Base-by-base conservation (phyloP, 2,797 vertebrate species). In the Rhinophrynus dorsalis region DNA sequence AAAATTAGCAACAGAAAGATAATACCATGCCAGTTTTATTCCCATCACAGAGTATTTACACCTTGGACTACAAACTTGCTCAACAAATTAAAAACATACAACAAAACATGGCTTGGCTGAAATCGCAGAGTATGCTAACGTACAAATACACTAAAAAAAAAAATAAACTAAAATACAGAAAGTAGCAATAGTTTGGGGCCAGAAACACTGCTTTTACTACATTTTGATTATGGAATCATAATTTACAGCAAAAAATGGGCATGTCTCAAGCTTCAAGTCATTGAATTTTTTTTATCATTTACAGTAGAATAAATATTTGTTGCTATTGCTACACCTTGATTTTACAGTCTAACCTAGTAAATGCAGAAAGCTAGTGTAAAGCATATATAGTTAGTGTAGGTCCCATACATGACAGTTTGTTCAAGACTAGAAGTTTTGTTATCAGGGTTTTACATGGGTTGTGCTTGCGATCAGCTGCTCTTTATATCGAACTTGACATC, bases 271-370 rank as follows among this genome's bases (percentile, higher is more conserved):
- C 96, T 95, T 98, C 94, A 91, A 94, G 93, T 95, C 95, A 94
- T 91, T 87, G 90, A 91, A 83, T 90, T 89, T 93, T 90, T 91
- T 93, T 94, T 92, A 85, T 97, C 92, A 96, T 97, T 94, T 97
- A 96, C 96, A 98, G 93, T 96, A 96, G 96, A 99, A 98, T 98
- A 98, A 98, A 99, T 99, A 98, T 92, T 91, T 92, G 89, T 85
- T 79, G 82, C 96, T 98, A 98, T 96, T 96, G 94, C 95, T 98
- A 98, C 94, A 90, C 90, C 88, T 92, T 67, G 92, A 90, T 93
- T 95, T 96, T 96, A 97, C 95, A 97, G 95, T 95, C 96, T 98
- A 98, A 95, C 89, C 92, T 95, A 90, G 92, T 92, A 93, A 90
- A 95, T 94, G 96, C 94, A 87, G 90, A 94, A 96, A 97, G 95